phyloP scores from a whole-genome alignment of 2,113 vertebrate species.

The Amphiprion ocellaris region DNA sequence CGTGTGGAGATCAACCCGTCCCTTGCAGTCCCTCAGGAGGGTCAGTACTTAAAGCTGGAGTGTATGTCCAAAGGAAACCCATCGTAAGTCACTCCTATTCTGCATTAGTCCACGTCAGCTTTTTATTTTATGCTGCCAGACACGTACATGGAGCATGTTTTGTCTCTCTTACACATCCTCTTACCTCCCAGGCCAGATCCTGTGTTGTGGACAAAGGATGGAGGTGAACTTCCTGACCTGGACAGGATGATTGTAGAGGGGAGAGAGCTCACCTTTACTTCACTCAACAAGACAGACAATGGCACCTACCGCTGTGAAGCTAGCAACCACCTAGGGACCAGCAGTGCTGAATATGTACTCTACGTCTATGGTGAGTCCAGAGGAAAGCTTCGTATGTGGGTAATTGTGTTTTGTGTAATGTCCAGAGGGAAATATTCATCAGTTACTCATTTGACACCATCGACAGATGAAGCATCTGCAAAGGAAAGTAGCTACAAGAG shows the following conservation, averaged over 20 bases:
- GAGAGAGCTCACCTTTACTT: slow-evolving; percentile 93
- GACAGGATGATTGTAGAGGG: slow-evolving; percentile 96
- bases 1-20: slow-evolving; percentile 93
- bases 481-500: neutral
- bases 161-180: slow-evolving; percentile 18
- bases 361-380: slow-evolving; percentile 96
- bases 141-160: neutral
- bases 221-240: slow-evolving; percentile 94
- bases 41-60: slow-evolving; percentile 94
- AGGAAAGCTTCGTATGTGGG: neutral
- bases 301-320: slow-evolving; percentile 99
- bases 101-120: neutral
- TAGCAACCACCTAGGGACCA: slow-evolving; percentile 94
- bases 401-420: slow-evolving; percentile 5
- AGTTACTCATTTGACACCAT: neutral
- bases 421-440: neutral
- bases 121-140: slow-evolving; percentile 4
- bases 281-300: slow-evolving; percentile 99
- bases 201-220: slow-evolving; percentile 97
- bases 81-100: slow-evolving; percentile 89
- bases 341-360: slow-evolving; percentile 94
- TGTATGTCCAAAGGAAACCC: slow-evolving; percentile 98
- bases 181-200: slow-evolving; percentile 90
- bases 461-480: neutral
- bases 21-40: slow-evolving; percentile 93